These are phyloP conservation scores for Corynorhinus townsendii DNA, from an alignment of 2,113 vertebrate species.

Conservation along the genomic window DNA sequence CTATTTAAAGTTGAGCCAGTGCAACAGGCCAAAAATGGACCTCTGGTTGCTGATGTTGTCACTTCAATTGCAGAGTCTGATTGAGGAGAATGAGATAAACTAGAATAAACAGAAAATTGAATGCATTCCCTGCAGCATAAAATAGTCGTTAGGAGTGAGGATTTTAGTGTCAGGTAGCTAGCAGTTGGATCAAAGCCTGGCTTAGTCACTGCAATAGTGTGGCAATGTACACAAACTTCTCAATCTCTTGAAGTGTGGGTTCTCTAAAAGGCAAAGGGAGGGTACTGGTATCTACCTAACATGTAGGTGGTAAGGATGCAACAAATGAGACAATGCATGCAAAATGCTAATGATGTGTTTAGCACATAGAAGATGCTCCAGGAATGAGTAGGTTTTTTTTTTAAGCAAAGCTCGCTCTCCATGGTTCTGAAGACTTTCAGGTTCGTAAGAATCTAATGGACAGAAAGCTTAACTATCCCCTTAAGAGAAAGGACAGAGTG, in stretches of 20 bases:
- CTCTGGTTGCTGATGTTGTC: background rate
- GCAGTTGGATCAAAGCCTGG: background rate
- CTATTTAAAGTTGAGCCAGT: background rate
- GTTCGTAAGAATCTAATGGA: background rate
- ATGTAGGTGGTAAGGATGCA: background rate
- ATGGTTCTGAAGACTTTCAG: background rate
- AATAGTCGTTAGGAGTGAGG: too few relatives aligned
- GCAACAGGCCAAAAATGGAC: background rate
- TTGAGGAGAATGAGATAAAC: background rate
- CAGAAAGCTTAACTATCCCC: background rate
- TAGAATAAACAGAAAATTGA: background rate
- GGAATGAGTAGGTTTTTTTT: background rate
- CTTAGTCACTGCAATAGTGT: background rate
- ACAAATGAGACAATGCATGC: rapidly evolving
- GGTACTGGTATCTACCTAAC: background rate
- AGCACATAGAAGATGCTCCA: background rate
- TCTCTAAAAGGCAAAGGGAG: background rate
- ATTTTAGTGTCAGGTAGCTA: background rate
- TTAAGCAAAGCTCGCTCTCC: background rate
- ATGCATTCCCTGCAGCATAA: background rate
- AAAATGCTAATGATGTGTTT: background rate
- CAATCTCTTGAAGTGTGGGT: background rate
- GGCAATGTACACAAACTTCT: background rate
- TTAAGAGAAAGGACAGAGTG: background rate
- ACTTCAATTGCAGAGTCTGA: background rate